phyloP scores from a whole-genome alignment of 2,888 invertebrate genomes.

The Invenusta paracnida region DNA sequence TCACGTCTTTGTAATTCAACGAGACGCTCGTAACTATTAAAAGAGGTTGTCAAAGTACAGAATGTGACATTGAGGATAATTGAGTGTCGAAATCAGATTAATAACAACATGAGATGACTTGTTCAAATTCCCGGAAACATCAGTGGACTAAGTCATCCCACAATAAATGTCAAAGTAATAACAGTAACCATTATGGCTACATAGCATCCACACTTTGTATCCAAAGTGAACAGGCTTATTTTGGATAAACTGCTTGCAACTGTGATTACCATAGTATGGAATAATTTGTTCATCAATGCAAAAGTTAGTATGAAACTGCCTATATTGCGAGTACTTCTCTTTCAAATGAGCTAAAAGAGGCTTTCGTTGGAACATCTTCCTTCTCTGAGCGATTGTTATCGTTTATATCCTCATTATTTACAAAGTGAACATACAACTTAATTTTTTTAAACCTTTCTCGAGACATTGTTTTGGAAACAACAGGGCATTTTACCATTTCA shows the following conservation, averaged over 20 bases:
- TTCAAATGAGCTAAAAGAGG: not conserved
- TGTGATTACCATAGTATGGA: not conserved
- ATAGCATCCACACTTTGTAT: not conserved
- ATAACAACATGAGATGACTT: not conserved
- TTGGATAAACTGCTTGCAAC: not conserved
- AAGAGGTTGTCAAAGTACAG: not conserved
- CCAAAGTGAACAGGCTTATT: not conserved
- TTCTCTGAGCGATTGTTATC: not conserved
- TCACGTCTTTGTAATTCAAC: not conserved
- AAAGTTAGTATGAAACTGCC: not conserved
- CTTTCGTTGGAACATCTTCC: not conserved
- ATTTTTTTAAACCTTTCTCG: no score
- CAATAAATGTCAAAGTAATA: not conserved
- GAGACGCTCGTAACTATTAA: conserved; percentile 9
- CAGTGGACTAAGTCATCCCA: not conserved
- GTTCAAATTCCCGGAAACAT: not conserved
- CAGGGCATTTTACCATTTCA: not conserved
- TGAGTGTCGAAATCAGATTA: not conserved
- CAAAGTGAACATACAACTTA: no score
- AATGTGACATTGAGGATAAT: not conserved
- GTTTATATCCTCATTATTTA: no score
- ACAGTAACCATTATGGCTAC: not conserved
- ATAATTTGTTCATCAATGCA: not conserved
- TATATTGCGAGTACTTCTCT: not conserved
- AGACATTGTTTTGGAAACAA: no score